Conservation (phyloP, 92 coral and sea anemone species). For the Montipora capitata region DNA sequence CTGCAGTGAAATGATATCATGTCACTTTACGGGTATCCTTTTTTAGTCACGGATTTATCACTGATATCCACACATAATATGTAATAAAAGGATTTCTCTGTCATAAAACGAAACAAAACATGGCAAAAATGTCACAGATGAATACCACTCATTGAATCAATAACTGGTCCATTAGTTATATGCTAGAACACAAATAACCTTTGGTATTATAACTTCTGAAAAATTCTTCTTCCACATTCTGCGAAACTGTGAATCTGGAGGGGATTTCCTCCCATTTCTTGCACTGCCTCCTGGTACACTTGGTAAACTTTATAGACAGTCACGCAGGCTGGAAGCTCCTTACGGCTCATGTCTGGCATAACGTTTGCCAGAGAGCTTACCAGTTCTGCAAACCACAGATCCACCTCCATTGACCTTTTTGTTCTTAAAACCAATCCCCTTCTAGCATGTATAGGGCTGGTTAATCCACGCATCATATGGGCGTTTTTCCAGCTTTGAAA, state of each 20-base stretch:
- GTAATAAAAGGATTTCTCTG: constrained; percentile 56
- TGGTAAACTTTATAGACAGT: background rate
- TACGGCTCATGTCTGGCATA: constrained; percentile 19
- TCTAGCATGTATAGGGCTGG: constrained; percentile 9
- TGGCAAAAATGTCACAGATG: background rate
- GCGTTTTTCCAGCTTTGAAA: background rate
- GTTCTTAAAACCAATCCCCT: background rate
- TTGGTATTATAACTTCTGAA: constrained; percentile 32
- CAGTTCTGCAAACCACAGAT: constrained; percentile 35
- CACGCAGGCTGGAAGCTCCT: constrained; percentile 48
- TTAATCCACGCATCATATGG: background rate
- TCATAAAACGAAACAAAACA: background rate
- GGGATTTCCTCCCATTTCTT: constrained; percentile 2
- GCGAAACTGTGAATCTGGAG: constrained; percentile 34
- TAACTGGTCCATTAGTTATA: background rate
- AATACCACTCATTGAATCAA: background rate
- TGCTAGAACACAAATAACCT: background rate
- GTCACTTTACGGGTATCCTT: too few species aligned
- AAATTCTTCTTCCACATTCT: constrained; percentile 12
- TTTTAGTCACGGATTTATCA: too few species aligned
- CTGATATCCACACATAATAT: too few species aligned
- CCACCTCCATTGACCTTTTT: constrained; percentile 17
- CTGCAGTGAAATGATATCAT: too few species aligned
- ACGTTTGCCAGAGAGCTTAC: constrained; percentile 26
- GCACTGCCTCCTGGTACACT: constrained; percentile 17